Percentiles rank a stretch among this genome's conserved stretches.
Conservation (phyloP, 2,888 invertebrate species). For the Lagria hirta region DNA sequence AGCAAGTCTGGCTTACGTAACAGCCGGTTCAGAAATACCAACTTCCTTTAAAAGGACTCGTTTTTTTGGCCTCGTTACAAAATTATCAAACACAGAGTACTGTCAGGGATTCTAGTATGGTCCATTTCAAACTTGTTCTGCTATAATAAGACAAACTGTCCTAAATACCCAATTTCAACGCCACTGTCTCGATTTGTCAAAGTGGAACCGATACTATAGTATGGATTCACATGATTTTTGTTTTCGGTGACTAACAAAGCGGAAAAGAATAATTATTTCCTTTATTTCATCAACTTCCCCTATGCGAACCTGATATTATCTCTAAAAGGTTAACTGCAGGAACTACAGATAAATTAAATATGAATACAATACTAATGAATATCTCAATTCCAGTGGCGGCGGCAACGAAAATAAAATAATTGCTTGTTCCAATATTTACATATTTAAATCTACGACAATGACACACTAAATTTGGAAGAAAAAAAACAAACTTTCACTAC, state of each 20-base stretch:
- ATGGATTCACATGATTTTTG: no score
- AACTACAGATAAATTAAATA: conserved; percentile 19
- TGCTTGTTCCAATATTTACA: no score
- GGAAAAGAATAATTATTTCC: conserved; percentile 30
- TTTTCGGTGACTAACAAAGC: conserved; percentile 23
- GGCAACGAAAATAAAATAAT: no score
- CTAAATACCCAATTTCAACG: conserved; percentile 27
- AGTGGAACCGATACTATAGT: conserved; percentile 8
- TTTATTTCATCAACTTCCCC: conserved; percentile 27
- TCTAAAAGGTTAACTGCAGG: conserved; percentile 21
- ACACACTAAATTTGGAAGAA: no score
- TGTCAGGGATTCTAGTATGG: conserved; percentile 4
- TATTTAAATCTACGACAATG: no score
- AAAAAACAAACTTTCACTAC: no score
- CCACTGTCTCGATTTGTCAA: conserved; percentile 14
- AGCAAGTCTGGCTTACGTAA: conserved; percentile 45
- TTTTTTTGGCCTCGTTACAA: conserved; percentile 39
- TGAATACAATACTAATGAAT: conserved; percentile 16
- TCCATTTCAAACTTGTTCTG: no score
- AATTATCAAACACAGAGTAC: conserved; percentile 27
- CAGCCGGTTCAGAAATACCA: conserved; percentile 45
- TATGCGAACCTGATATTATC: conserved; percentile 18
- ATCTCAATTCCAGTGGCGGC: no score
- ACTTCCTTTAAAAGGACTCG: conserved; percentile 48
- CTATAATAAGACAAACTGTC: no score